Evolutionary conservation across 2,797 vertebrate species (phyloP).

Genomic region (Sebastes matsubarae): DNA sequence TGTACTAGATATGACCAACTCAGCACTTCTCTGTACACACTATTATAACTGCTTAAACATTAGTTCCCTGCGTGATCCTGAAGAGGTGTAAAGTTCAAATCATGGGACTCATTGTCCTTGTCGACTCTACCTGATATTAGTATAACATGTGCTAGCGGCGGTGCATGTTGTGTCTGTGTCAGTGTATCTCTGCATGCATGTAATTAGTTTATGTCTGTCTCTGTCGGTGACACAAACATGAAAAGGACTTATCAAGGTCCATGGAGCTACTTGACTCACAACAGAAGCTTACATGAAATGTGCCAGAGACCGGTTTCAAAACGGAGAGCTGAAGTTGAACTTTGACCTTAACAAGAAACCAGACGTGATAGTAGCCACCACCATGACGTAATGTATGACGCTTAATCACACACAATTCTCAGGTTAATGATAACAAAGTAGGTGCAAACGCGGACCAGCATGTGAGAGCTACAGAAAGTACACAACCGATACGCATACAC

Average conservation of each 20-base stretch:
- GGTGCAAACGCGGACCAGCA: background rate
- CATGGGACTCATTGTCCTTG: background rate
- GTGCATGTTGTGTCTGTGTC: background rate
- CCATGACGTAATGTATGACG: background rate
- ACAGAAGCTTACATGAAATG: background rate
- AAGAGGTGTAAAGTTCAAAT: slow-evolving; percentile 57
- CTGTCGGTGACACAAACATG: background rate
- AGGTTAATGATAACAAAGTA: background rate
- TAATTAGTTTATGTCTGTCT: background rate
- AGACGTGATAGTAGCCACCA: background rate
- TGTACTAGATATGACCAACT: background rate
- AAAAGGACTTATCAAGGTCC: background rate
- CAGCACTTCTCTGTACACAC: background rate
- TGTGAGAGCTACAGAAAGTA: background rate
- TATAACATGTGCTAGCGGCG: background rate
- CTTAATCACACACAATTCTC: background rate
- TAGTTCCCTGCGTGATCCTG: slow-evolving; percentile 34
- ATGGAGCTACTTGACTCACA: background rate
- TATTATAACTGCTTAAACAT: background rate
- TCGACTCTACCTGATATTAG: background rate
- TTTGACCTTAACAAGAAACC: slow-evolving; percentile 32
- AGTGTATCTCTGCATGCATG: background rate
- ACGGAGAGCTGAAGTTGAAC: slow-evolving; percentile 18
- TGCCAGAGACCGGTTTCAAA: slow-evolving; percentile 21
- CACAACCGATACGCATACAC: background rate